Base-by-base conservation (phyloP, 2,113 vertebrate genomes). In the Campylorhamphus procurvoides region DNA sequence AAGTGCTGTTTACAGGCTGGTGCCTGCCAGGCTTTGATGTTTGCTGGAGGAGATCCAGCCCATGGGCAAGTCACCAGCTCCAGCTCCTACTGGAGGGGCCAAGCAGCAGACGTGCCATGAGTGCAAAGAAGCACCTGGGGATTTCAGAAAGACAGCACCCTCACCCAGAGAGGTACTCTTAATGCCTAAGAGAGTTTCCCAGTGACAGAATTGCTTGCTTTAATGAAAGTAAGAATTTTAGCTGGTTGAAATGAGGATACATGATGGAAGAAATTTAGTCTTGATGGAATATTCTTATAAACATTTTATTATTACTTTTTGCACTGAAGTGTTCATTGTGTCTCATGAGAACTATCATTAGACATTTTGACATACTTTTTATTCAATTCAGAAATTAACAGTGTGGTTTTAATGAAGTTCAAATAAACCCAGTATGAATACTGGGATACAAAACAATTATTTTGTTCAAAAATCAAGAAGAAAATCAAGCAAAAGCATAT, bases 391-490 rank as follows among this genome's bases (percentile, higher is more conserved):
- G 89, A 80, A 95, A 97, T 93, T 91, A 93, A 93, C 85, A 94
- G 67, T 80, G 73, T 95, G 56, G 69, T 90, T 93, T 97, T 96
- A 82, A 82, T 76, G 71, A 95, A 84, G 73, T 95, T 86, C 75
- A 84, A 27, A 90, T 92, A 94, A 96, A 88, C 55, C 58, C 49
- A 62, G 46, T 96, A 95, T 46, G 46, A 94, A 60, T 68, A 91
- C 55, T 83, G 73, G 53, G 63, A 87, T 90, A 66, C 24, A 87
- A 94, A 92, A 67, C 94, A 96, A 92, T 93, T 97, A 95, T 94
- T 97, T 97, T 96, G 44, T 86, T 95, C 58, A 93, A 84, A 97
- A 96, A 92, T 89, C 79, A 95, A 96, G 88, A 94, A 89, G 35
- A 94, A 89, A 87, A 81, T n/a, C 29, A 84, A 91, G 88, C 35